Conservation (phyloP, 2,113 vertebrate genomes). For the Tetrax tetrax region DNA sequence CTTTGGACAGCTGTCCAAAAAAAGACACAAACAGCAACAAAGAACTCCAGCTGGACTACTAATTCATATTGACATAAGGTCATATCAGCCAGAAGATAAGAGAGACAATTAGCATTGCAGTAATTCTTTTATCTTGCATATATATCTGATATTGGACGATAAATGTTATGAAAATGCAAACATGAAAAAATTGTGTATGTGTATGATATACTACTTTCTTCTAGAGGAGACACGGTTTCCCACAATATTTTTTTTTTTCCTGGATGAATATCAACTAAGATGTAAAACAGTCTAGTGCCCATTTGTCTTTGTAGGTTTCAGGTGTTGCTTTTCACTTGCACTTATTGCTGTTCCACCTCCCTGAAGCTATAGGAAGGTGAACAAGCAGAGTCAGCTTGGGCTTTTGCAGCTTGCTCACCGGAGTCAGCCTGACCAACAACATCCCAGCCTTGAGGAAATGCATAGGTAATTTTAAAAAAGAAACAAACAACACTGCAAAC, state of each 20-base stretch:
- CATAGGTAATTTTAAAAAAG: background rate
- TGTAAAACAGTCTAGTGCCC: background rate
- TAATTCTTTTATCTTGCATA: background rate
- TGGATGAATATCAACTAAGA: background rate
- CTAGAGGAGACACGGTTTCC: background rate
- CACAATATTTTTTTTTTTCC: background rate
- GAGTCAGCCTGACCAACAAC: background rate
- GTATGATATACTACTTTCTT: background rate
- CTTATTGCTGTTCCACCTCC: background rate
- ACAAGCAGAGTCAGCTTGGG: background rate
- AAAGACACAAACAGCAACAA: background rate
- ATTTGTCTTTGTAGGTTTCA: background rate
- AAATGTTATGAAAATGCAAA: background rate
- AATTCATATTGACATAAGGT: background rate
- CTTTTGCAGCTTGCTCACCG: background rate
- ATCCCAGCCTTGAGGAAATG: background rate
- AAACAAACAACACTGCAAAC: background rate
- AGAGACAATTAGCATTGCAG: background rate
- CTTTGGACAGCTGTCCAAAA: background rate
- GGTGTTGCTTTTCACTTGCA: background rate
- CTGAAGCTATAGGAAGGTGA: slow-evolving; percentile 13
- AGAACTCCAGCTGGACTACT: background rate
- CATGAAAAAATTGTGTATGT: background rate
- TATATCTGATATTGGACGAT: background rate
- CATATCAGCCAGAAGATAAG: background rate